Evolutionary conservation across 2,797 vertebrate genomes (phyloP).

Genomic region (Sarcophilus harrisii): DNA sequence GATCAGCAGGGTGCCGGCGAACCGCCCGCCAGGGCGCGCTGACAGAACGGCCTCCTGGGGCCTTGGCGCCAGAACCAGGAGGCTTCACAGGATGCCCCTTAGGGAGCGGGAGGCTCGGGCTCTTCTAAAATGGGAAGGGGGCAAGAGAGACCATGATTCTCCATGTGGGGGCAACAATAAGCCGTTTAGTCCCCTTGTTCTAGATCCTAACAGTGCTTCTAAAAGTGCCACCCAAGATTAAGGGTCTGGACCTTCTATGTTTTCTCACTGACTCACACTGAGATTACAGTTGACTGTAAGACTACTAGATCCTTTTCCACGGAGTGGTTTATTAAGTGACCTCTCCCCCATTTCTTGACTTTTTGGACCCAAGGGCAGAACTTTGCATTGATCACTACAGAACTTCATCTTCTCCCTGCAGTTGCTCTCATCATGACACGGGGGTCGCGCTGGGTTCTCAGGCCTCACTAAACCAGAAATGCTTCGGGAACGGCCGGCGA

Average conservation of each 20-base stretch:
- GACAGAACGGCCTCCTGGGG: background rate
- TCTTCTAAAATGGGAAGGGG: background rate
- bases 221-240: background rate
- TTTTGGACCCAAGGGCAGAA: too few species aligned
- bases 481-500: background rate
- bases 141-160: background rate
- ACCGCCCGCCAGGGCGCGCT: background rate
- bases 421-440: background rate
- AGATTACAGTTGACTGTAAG: background rate
- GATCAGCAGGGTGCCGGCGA: background rate
- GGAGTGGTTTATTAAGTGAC: background rate
- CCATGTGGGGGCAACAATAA: background rate
- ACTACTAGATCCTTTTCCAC: background rate
- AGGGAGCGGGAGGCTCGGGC: background rate
- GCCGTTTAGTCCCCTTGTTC: background rate
- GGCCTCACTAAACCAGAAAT: background rate
- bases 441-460: background rate
- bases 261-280: background rate
- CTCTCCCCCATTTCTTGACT: background rate
- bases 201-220: background rate
- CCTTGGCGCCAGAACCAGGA: background rate
- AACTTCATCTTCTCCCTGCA: background rate
- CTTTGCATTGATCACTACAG: too few species aligned
- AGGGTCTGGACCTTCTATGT: background rate
- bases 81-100: background rate